phyloP scores from a whole-genome alignment of 2,888 invertebrate genomes.

The Perizoma affinitatum region DNA sequence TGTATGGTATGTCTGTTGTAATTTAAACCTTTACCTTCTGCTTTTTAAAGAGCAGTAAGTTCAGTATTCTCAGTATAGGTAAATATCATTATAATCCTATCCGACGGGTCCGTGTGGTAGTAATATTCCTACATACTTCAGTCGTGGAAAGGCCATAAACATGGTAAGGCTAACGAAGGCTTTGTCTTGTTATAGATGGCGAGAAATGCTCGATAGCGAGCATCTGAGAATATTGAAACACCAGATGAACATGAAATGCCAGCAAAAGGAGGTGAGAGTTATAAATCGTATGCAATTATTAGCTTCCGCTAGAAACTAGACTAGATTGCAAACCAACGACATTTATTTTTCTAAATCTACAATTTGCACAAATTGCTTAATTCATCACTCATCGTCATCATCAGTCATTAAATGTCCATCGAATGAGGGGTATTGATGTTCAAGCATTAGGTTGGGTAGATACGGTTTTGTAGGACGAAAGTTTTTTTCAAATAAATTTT shows the following conservation, averaged over 20 bases:
- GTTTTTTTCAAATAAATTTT: too few relatives aligned
- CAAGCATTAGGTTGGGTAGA: too few relatives aligned
- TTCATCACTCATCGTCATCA: not conserved
- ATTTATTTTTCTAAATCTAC: conserved; percentile 17
- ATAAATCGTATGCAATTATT: conserved; percentile 19
- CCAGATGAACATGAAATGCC: conserved; percentile 71
- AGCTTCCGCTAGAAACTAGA: conserved; percentile 30
- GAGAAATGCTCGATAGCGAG: conserved; percentile 69
- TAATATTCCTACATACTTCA: too few relatives aligned
- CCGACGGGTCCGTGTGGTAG: too few relatives aligned
- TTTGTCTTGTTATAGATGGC: conserved; percentile 60
- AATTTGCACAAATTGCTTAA: conserved; percentile 1
- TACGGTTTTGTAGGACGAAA: too few relatives aligned
- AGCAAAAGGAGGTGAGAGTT: conserved; percentile 65
- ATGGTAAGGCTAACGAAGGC: not conserved
- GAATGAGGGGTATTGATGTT: too few relatives aligned
- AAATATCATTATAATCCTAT: too few relatives aligned
- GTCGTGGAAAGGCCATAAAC: conserved; percentile 3
- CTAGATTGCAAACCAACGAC: conserved; percentile 12
- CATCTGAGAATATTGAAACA: conserved; percentile 71
- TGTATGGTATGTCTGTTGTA: too few relatives aligned
- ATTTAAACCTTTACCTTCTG: too few relatives aligned
- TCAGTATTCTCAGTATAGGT: too few relatives aligned
- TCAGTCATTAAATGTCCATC: not conserved
- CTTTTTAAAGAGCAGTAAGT: too few relatives aligned